phyloP scores from a whole-genome alignment of 2,888 invertebrate species.

The Nomada hirtipes region DNA sequence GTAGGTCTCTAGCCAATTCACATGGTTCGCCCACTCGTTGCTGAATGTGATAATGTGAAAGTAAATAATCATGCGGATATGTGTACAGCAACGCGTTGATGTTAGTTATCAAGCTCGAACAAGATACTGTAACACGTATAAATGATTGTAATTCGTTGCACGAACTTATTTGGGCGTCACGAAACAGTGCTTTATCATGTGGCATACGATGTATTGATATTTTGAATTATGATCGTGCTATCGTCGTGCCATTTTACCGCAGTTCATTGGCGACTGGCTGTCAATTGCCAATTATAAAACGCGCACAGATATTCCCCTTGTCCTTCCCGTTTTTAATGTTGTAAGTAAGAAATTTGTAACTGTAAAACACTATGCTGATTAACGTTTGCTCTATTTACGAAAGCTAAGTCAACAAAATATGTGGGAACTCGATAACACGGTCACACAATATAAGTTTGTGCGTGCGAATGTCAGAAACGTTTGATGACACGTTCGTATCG shows the following conservation, averaged over 20 bases:
- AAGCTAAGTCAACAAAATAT: background rate
- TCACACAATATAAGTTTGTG: background rate
- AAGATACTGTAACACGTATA: slow-evolving; percentile 28
- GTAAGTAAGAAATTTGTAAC: slow-evolving; percentile 33
- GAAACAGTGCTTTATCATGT: slow-evolving; percentile 37
- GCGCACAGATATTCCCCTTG: background rate
- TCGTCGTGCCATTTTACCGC: background rate
- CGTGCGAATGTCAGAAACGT: background rate
- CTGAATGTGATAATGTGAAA: slow-evolving; percentile 42
- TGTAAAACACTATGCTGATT: background rate
- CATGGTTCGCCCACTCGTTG: slow-evolving; percentile 36
- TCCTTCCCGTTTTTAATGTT: slow-evolving; percentile 20
- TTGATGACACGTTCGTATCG: background rate
- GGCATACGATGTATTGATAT: slow-evolving; percentile 16
- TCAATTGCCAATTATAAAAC: slow-evolving; percentile 51
- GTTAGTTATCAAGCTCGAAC: slow-evolving; percentile 34
- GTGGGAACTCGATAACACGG: background rate
- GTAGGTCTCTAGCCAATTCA: slow-evolving; percentile 44
- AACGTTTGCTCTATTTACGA: slow-evolving; percentile 7
- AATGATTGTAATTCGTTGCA: slow-evolving; percentile 46
- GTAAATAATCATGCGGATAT: slow-evolving; percentile 50
- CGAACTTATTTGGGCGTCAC: slow-evolving; percentile 32
- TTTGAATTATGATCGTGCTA: slow-evolving; percentile 31
- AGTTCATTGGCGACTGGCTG: slow-evolving; percentile 28
- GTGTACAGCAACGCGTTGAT: slow-evolving; percentile 24